phyloP scores from a whole-genome alignment of 2,797 vertebrate species.

The Calcarius lapponicus region DNA sequence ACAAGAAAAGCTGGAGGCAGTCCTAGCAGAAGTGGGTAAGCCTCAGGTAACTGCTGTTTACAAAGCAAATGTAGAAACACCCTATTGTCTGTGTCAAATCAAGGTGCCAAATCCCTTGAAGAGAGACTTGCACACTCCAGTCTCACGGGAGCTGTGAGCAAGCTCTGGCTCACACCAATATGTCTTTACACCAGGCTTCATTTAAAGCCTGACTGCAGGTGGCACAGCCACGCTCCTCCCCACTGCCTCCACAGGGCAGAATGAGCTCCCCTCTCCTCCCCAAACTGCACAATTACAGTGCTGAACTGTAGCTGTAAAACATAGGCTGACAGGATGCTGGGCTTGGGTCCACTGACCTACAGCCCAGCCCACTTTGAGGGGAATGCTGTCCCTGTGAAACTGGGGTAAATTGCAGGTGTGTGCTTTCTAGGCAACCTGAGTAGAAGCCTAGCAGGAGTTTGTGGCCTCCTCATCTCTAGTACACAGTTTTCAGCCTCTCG shows the following conservation, averaged over 20 bases:
- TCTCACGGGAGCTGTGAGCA: accelerated
- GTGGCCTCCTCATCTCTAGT: neutral
- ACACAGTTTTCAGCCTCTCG: neutral
- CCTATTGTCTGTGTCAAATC: neutral
- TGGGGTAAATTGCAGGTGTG: neutral
- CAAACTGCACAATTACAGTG: neutral
- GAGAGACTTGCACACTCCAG: neutral
- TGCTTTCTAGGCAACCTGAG: neutral
- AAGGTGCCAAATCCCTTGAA: neutral
- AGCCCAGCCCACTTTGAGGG: neutral
- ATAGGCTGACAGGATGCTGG: accelerated
- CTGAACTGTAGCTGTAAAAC: accelerated
- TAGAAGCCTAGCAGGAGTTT: neutral
- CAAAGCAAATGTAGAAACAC: neutral
- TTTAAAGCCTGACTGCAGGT: neutral
- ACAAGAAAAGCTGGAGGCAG: neutral
- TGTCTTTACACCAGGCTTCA: neutral
- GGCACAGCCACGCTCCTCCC: neutral
- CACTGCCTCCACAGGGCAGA: neutral
- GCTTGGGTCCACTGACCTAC: neutral
- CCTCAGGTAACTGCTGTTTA: neutral
- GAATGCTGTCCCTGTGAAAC: neutral
- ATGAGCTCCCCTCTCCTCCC: neutral
- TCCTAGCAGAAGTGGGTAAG: neutral
- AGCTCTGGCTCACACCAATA: neutral